Percentiles rank a stretch among this genome's conserved stretches.
Conservation (phyloP, 2,797 vertebrate species). For the Mormyrus hasselquistii region DNA sequence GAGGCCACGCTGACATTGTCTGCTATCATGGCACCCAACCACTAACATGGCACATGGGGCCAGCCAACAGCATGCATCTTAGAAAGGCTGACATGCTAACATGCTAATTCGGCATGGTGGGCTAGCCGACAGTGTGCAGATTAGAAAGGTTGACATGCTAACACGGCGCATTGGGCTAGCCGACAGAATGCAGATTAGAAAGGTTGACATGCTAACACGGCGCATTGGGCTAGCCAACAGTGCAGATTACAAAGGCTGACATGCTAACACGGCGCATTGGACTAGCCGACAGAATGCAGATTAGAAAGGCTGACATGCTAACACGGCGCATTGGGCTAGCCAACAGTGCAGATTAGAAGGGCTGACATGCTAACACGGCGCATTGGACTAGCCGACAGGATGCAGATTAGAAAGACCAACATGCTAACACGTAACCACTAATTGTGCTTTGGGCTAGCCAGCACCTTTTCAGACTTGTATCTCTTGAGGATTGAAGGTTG, state of each 20-base stretch:
- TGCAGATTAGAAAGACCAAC: not conserved
- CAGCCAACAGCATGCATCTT: not conserved
- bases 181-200: no score
- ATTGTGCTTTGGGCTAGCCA: no score
- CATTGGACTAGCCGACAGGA: not conserved
- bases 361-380: not conserved
- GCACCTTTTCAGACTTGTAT: not conserved
- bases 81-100: not conserved
- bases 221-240: no score
- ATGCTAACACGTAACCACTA: no score
- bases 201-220: no score
- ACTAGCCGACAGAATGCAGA: not conserved
- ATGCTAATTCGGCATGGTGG: not conserved
- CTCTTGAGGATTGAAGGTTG: not conserved
- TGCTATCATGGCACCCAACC: not conserved
- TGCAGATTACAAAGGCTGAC: no score
- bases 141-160: not conserved
- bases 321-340: no score
- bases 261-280: not conserved
- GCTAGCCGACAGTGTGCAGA: not conserved
- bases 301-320: no score
- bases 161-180: no score
- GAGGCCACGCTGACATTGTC: not conserved
- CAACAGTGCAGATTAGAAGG: no score
- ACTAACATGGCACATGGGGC: not conserved